Base-by-base conservation (phyloP, 2,888 invertebrate species). In the Synergus japonicus region DNA sequence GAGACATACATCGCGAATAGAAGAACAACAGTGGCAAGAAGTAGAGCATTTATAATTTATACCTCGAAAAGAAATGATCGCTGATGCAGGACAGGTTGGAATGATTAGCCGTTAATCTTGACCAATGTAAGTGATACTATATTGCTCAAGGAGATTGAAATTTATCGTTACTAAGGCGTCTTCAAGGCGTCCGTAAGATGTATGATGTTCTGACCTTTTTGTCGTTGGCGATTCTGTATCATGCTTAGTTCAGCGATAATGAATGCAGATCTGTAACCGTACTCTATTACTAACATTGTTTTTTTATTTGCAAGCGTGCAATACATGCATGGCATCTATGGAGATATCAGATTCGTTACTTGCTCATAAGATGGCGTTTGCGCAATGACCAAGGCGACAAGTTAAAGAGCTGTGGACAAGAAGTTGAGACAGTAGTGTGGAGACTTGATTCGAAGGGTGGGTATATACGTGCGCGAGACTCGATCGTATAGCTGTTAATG, bases 361-460 rank as follows among this genome's bases (percentile, higher is more conserved):
- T 64, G 67, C 64, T 43, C 76, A 76, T 79, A 80, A 84, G 77
- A 77, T 84, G 82, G 76, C 76, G 84, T 86, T 88, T 85, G 86
- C 86, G 86, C 83, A 88, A 88, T 79, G 83, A 76, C 64, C 58
- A 73, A 79, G 76, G 73, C 76, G 79, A 65, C 67, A 73, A 77
- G 77, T 73, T n/a, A n/a, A 60, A 63, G 77, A 69, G 64, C 79
- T 37, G 41, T 77, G 64, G 80, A 44, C 67, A 69, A 81, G 73
- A 76, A 77, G 81, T 81, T 22, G 82, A 79, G 78, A 77, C 78
- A 79, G 84, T 80, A 15, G 13, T 58, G 79, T 58, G 79, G 73
- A 79, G 29, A 66, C 80, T 80, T 78, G 79, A 79, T 29, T 49
- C n/a, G 49, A 49, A 73, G 73, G 49, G 54, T 73, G 69, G 13